These are phyloP conservation scores for Centruroides vittatus DNA, from an alignment of 1,140 invertebrate genomes.

Conservation along the genomic window DNA sequence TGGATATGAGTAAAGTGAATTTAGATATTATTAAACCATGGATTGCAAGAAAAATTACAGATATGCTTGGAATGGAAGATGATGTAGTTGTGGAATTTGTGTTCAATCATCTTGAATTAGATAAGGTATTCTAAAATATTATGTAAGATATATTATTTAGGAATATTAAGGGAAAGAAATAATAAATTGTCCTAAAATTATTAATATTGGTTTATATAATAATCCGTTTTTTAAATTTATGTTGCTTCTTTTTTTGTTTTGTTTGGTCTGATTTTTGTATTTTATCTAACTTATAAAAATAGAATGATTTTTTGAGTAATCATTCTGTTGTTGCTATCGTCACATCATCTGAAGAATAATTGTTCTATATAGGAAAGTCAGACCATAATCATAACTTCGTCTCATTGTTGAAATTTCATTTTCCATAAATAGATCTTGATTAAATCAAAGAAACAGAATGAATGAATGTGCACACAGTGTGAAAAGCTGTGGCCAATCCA, in stretches of 20 bases:
- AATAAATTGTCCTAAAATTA: not conserved
- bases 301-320: too few species aligned
- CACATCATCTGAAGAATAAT: too few species aligned
- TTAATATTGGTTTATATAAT: too few species aligned
- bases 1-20: slow-evolving; percentile 98
- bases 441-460: not conserved
- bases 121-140: slow-evolving; percentile 46
- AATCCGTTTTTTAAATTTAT: too few species aligned
- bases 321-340: too few species aligned
- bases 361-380: too few species aligned
- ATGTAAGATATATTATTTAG: not conserved
- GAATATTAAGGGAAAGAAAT: not conserved
- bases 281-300: too few species aligned
- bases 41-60: slow-evolving; percentile 92
- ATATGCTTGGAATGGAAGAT: slow-evolving; percentile 83
- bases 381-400: not conserved
- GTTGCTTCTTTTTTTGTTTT: too few species aligned
- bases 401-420: not conserved
- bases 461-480: not conserved
- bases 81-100: slow-evolving; percentile 98
- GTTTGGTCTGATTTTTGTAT: too few species aligned
- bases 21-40: slow-evolving; percentile 96
- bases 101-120: slow-evolving; percentile 88
- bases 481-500: not conserved
- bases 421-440: not conserved